A percentile compares a stretch with the other conserved stretches of the same genome.
These are phyloP conservation scores for Drosophila atripex DNA, from an alignment of 2,888 invertebrate species.

Conservation along the genomic window DNA sequence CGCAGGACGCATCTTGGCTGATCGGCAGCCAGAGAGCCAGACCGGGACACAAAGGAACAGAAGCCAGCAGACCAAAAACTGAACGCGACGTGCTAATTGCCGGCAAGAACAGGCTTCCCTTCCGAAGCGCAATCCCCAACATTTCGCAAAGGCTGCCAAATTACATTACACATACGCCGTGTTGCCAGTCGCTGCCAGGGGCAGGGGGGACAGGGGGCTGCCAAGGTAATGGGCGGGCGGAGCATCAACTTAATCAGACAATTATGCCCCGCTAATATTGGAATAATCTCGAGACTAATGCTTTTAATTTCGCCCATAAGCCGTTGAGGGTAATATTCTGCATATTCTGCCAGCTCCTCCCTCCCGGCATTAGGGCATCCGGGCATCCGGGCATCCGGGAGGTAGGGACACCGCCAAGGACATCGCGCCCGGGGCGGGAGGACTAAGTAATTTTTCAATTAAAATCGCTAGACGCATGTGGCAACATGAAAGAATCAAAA, in stretches of 20 bases:
- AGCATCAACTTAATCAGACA: slow-evolving; percentile 70
- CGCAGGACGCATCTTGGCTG: slow-evolving; percentile 9
- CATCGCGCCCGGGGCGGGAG: not conserved
- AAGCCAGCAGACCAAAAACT: slow-evolving; percentile 30
- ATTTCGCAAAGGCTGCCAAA: slow-evolving; percentile 52
- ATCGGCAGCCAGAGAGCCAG: slow-evolving; percentile 15
- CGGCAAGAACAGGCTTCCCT: slow-evolving; percentile 44
- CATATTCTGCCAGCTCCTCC: slow-evolving; percentile 1
- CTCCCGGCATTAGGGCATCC: too few relatives aligned
- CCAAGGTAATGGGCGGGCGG: slow-evolving; percentile 27
- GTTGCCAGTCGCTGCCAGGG: slow-evolving; percentile 45
- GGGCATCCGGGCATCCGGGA: too few relatives aligned
- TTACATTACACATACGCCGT: slow-evolving; percentile 70
- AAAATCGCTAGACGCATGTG: slow-evolving; percentile 17
- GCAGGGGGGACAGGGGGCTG: not conserved
- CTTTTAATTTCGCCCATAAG: slow-evolving; percentile 66
- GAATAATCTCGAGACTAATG: slow-evolving; percentile 69
- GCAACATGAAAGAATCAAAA: slow-evolving; percentile 10
- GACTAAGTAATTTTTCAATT: slow-evolving; percentile 33
- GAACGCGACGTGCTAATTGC: slow-evolving; percentile 68
- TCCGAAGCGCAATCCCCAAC: slow-evolving; percentile 29
- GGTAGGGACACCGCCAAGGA: not conserved
- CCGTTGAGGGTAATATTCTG: slow-evolving; percentile 40
- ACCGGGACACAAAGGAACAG: slow-evolving; percentile 21
- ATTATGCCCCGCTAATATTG: slow-evolving; percentile 71